Percentiles rank a stretch among this genome's conserved stretches.
These are phyloP conservation scores for Nasonia vitripennis DNA, from an alignment of 1,140 invertebrate genomes.

Conservation along the genomic window DNA sequence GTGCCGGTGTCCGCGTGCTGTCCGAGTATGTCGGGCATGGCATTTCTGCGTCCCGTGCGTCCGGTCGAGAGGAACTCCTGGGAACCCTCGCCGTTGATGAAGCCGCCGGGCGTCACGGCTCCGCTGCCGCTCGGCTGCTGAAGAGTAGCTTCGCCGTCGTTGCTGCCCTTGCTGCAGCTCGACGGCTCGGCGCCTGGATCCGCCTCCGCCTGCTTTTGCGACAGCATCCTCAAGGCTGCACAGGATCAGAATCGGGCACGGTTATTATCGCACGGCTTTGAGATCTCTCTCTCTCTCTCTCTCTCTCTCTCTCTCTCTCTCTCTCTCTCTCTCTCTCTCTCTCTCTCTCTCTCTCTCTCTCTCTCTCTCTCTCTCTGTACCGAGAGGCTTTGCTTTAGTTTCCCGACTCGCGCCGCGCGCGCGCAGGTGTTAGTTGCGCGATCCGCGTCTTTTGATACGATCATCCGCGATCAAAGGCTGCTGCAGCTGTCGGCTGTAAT, in stretches of 20 bases:
- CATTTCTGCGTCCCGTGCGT: constrained; percentile 86
- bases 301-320: no score
- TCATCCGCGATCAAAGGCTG: no score
- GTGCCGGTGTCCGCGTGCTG: constrained; percentile 80
- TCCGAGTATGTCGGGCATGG: constrained; percentile 84
- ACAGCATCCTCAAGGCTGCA: constrained; percentile 69
- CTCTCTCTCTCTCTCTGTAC: no score
- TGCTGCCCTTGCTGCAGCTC: constrained; percentile 49
- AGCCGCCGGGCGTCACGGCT: constrained; percentile 63
- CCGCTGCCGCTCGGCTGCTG: constrained; percentile 61
- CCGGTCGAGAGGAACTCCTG: constrained; percentile 87
- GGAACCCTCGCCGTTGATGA: constrained; percentile 66
- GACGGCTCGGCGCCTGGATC: constrained; percentile 57
- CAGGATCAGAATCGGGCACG: constrained; percentile 15
- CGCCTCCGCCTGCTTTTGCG: constrained; percentile 64
- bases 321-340: no score
- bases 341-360: no score
- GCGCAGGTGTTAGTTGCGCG: no score
- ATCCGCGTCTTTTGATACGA: no score
- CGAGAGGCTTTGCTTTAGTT: no score
- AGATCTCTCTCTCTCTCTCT: no score
- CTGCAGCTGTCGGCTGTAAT: no score
- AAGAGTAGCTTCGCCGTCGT: constrained; percentile 62
- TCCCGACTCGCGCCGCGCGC: no score
- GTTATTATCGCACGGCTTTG: no score